Evolutionary conservation across 2,888 invertebrate species (phyloP), one percentile per base, ranked within the genome.

Genomic region (Lomographa bimaculata): DNA sequence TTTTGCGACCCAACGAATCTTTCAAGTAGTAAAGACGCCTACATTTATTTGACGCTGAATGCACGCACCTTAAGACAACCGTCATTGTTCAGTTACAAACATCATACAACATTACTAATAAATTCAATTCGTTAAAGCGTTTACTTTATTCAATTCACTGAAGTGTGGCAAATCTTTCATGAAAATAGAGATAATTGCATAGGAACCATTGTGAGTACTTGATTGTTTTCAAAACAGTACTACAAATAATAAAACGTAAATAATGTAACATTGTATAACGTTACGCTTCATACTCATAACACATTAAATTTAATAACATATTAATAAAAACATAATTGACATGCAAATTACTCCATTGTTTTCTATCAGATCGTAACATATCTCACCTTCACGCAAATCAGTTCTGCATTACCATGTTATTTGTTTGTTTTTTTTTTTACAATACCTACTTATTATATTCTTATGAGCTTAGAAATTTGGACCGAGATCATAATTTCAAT

Each of bases 401-500:
- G 25, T 28, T 39, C n/a, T 24, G 12, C 19, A 36, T 14, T 32
- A 23, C n/a, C 8, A 21, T 8, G 10, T 11, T 10, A 14, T 17
- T 28, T 6, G n/a, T n/a, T n/a, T n/a, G n/a, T 7, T 16, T 11
- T 9, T 24, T 26, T 14, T 21, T 32, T 18, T 25, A 30, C n/a
- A 25, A 25, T 32, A 30, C 21, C 18, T 40, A n/a, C n/a, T n/a
- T n/a, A n/a, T n/a, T n/a, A 20, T 5, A 21, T 29, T 24, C 27
- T 23, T 40, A 24, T 23, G 36, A 42, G 27, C 32, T 32, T 43
- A 24, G 23, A 40, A 30, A 36, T 52, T 50, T 50, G 53, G 53
- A 48, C 54, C 54, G 44, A 54, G 43, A 50, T 50, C 39, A 41
- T 29, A 27, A 40, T 33, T 16, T 47, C 24, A 23, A 39, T 27